Conservation (phyloP, 2,113 vertebrate species). For the Polypterus senegalus region DNA sequence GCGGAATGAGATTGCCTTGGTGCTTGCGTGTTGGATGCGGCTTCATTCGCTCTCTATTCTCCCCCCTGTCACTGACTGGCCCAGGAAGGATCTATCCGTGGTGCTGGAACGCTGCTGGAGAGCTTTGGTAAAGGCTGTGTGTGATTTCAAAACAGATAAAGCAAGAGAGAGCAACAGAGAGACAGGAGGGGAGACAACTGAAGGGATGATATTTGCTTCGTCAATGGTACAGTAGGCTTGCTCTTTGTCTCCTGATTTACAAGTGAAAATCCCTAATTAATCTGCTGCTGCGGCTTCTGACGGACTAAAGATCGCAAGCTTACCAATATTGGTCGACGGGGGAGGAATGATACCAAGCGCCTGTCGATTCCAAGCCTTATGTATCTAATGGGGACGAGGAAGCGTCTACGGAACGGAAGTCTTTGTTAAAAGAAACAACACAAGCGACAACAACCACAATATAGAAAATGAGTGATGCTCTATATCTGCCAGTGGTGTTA, state of each 20-base stretch:
- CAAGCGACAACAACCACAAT: conserved; percentile 39
- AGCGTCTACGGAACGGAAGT: conserved; percentile 25
- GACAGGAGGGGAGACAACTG: conserved; percentile 22
- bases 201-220: conserved; percentile 30
- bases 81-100: conserved; percentile 52
- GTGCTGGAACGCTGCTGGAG: conserved; percentile 52
- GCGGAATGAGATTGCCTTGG: conserved; percentile 31
- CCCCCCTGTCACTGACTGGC: conserved; percentile 31
- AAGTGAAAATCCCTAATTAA: conserved; percentile 56
- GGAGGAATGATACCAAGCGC: conserved; percentile 43
- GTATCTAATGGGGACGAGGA: conserved; percentile 41
- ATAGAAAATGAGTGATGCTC: conserved; percentile 37
- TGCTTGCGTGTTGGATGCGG: conserved; percentile 23
- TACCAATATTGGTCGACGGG: conserved; percentile 29
- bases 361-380: conserved; percentile 46
- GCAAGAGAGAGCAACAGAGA: conserved; percentile 37
- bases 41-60: conserved; percentile 23
- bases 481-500: conserved; percentile 24
- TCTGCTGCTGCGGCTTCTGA: conserved; percentile 42
- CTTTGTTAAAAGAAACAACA: conserved; percentile 1
- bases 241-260: conserved; percentile 44
- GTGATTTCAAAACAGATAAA: conserved; percentile 31
- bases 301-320: conserved; percentile 45
- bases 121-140: conserved; percentile 32
- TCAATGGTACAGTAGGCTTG: conserved; percentile 50